phyloP scores from a whole-genome alignment of 1,140 invertebrate species.

The Diuraphis noxia region DNA sequence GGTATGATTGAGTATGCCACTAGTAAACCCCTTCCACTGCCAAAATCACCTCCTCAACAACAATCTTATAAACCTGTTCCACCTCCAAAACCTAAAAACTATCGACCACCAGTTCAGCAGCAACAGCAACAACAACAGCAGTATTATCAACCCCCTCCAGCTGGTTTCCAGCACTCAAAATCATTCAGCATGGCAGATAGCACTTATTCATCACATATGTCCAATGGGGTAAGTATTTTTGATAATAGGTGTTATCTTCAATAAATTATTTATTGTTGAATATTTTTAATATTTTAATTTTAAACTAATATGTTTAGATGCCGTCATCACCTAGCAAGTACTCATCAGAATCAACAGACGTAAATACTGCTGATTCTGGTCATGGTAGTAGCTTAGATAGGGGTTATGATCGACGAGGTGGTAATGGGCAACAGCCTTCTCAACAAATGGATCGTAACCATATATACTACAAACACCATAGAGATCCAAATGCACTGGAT shows the following conservation, averaged over 20 bases:
- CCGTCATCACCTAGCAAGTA: constrained; percentile 58
- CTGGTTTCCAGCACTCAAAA: constrained; percentile 56
- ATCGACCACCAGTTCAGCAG: constrained; percentile 72
- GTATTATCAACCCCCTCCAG: constrained; percentile 41
- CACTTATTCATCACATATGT: constrained; percentile 61
- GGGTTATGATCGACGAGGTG: constrained; percentile 59
- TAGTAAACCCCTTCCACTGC: constrained; percentile 61
- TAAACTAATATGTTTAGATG: constrained; percentile 54
- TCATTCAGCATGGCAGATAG: constrained; percentile 62
- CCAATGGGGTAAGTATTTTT: constrained; percentile 62
- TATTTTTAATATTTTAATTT: neutral
- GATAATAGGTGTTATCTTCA: neutral
- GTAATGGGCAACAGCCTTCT: constrained; percentile 59
- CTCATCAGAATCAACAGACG: constrained; percentile 56
- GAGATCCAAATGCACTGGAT: constrained; percentile 67
- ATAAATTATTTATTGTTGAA: neutral
- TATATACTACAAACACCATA: constrained; percentile 66
- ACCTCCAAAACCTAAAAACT: constrained; percentile 89
- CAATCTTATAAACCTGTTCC: constrained; percentile 81
- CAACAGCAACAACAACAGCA: constrained; percentile 56
- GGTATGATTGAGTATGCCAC: constrained; percentile 57
- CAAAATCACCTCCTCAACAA: constrained; percentile 57
- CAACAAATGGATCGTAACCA: constrained; percentile 59
- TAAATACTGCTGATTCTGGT: constrained; percentile 62
- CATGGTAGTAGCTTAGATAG: constrained; percentile 63